Evolutionary conservation across 2,888 invertebrate genomes (phyloP).

Genomic region (Diploptera punctata): DNA sequence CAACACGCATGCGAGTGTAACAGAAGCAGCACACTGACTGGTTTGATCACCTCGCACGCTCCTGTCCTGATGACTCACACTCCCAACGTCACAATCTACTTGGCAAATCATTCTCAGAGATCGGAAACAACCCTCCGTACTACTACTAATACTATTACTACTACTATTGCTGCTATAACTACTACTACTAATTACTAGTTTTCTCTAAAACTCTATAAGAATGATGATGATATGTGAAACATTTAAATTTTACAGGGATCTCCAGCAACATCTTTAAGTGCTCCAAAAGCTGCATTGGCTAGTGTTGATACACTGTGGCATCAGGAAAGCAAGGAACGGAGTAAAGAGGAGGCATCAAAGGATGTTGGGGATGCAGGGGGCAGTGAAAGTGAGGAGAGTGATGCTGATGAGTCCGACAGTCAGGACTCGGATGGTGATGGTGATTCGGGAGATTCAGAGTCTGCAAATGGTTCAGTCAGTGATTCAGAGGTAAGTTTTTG

Average conservation of each 20-base stretch:
- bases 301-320: constrained; percentile 34
- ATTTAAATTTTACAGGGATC: constrained; percentile 43
- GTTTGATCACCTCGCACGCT: no score
- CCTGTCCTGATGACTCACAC: no score
- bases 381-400: constrained; percentile 38
- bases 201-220: no score
- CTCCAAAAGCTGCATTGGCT: constrained; percentile 36
- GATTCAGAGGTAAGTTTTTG: constrained; percentile 42
- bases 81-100: no score
- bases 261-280: constrained; percentile 43
- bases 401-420: constrained; percentile 63
- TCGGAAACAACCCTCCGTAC: no score
- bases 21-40: no score
- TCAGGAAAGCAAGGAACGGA: constrained; percentile 26
- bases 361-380: constrained; percentile 34
- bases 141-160: no score
- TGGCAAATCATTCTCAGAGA: no score
- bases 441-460: constrained; percentile 55
- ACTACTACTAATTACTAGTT: no score
- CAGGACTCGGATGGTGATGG: constrained; percentile 46
- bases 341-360: constrained; percentile 25
- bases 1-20: no score
- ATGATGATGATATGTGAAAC: no score
- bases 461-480: constrained; percentile 52
- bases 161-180: no score